Conservation (phyloP, 2,113 vertebrate genomes). For the Zosterops japonicus region DNA sequence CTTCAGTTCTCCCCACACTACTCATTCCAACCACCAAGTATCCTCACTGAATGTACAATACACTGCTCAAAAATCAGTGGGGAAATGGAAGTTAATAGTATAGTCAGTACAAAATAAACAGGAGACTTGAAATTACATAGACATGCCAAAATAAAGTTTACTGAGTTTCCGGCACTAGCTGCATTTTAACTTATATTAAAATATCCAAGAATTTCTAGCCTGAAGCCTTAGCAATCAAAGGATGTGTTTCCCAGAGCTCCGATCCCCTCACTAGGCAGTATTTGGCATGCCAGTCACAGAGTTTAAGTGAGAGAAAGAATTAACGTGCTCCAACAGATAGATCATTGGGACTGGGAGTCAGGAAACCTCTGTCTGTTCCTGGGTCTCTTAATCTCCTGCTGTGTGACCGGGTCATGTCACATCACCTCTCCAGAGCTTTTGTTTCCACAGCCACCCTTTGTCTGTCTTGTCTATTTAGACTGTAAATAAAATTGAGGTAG, state of each 20-base stretch:
- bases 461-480: conserved; percentile 56
- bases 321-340: background rate
- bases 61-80: background rate
- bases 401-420: conserved; percentile 61
- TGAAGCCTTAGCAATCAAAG: background rate
- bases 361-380: conserved; percentile 32
- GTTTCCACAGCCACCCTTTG: conserved; percentile 60
- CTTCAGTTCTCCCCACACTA: background rate
- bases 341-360: conserved; percentile 19
- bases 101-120: background rate
- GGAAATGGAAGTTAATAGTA: background rate
- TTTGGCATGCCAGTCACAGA: background rate
- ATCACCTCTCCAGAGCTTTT: conserved; percentile 55
- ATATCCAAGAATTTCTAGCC: background rate
- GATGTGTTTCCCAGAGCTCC: background rate
- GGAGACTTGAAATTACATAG: background rate
- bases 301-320: background rate
- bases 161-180: background rate
- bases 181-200: background rate
- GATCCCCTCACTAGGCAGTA: background rate
- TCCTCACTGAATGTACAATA: background rate
- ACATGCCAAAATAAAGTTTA: background rate
- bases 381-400: conserved; percentile 43
- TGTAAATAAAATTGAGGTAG: conserved; percentile 64
- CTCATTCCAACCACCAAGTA: background rate